Evolutionary conservation across 2,113 vertebrate species (phyloP).

Genomic region (Pampusana beccarii): DNA sequence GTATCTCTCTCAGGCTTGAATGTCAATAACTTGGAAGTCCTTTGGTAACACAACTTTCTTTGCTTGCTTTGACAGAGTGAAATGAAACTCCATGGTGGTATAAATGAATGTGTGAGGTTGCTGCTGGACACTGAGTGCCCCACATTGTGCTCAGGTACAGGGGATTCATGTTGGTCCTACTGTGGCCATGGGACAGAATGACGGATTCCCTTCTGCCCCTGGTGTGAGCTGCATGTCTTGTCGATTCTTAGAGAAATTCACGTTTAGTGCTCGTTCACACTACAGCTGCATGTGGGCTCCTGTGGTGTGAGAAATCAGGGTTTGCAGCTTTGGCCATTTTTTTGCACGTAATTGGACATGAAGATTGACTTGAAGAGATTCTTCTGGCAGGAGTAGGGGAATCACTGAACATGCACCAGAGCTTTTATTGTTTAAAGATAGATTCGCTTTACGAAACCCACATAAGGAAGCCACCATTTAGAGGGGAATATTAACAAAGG

Average conservation of each 20-base stretch:
- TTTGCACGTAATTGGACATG: neutral
- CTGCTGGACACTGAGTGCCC: neutral
- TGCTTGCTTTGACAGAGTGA: neutral
- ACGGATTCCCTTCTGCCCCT: neutral
- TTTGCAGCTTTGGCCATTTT: neutral
- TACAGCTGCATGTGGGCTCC: neutral
- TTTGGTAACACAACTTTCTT: neutral
- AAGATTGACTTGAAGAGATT: neutral
- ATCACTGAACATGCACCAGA: neutral
- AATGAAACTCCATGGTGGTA: fast-evolving
- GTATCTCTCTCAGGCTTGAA: neutral
- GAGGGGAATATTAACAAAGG: conserved; percentile 18
- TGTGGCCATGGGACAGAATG: fast-evolving
- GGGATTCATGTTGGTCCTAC: neutral
- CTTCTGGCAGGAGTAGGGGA: neutral
- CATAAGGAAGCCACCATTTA: neutral
- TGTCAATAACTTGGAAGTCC: neutral
- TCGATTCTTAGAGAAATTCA: neutral
- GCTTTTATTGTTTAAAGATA: neutral
- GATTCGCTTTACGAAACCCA: neutral
- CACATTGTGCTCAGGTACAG: fast-evolving
- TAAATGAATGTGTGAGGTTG: neutral
- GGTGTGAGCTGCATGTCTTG: fast-evolving
- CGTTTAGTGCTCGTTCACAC: neutral
- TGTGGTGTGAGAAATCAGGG: neutral